These are phyloP conservation scores for Cephus sareptanus DNA, from an alignment of 2,888 invertebrate genomes.

Conservation along the genomic window DNA sequence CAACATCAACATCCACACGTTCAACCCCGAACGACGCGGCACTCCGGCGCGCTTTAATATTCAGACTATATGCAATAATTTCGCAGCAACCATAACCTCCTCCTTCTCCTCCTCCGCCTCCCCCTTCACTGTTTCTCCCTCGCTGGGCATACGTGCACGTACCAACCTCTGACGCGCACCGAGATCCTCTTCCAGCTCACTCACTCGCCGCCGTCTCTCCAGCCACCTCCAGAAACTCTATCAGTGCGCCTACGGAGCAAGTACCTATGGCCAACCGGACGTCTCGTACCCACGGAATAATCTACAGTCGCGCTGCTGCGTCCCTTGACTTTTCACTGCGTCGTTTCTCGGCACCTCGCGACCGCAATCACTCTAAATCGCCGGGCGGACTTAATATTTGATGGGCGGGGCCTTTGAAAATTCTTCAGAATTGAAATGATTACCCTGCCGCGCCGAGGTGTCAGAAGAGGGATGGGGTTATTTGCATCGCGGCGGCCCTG, in stretches of 20 bases:
- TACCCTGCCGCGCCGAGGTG: slow-evolving; percentile 32
- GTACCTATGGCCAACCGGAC: background rate
- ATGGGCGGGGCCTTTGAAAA: slow-evolving; percentile 44
- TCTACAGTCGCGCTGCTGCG: background rate
- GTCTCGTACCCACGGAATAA: background rate
- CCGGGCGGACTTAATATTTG: slow-evolving; percentile 51
- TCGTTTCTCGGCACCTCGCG: slow-evolving; percentile 25
- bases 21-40: slow-evolving; percentile 41
- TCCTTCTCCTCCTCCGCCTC: slow-evolving; percentile 16
- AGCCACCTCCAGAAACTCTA: background rate
- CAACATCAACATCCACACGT: slow-evolving; percentile 14
- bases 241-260: background rate
- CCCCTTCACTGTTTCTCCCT: slow-evolving; percentile 1
- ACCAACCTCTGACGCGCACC: background rate
- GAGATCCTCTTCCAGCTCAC: slow-evolving; percentile 19
- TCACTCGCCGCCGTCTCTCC: slow-evolving; percentile 14
- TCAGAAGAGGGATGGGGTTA: slow-evolving; percentile 25
- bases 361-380: slow-evolving; percentile 58
- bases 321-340: background rate
- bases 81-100: slow-evolving; percentile 58
- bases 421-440: slow-evolving; percentile 41
- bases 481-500: slow-evolving; percentile 1
- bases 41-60: slow-evolving; percentile 63
- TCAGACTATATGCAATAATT: slow-evolving; percentile 66
- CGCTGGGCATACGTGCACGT: slow-evolving; percentile 2